These are phyloP conservation scores for Corythaeola cristata DNA, from an alignment of 2,113 vertebrate species.

Conservation along the genomic window DNA sequence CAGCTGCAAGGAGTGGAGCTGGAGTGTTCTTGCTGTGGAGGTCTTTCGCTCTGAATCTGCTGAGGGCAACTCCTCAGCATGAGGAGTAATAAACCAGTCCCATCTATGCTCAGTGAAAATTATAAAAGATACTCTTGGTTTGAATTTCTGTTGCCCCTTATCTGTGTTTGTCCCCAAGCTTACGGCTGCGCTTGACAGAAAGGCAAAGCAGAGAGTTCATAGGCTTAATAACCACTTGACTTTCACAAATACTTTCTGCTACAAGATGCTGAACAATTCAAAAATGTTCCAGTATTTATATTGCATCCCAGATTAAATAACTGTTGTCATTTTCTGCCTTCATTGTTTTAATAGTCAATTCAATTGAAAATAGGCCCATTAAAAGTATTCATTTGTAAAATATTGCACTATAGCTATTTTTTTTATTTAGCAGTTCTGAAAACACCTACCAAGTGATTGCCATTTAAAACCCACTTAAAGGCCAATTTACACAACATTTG, in stretches of 20 bases:
- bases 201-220: neutral
- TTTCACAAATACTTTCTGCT: constrained; percentile 70
- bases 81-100: neutral
- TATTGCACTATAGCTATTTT: constrained; percentile 6
- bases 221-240: constrained; percentile 57
- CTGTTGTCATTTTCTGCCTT: constrained; percentile 51
- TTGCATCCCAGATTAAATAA: constrained; percentile 62
- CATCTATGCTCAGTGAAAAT: neutral
- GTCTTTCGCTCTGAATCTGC: neutral
- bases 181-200: neutral
- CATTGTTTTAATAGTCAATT: constrained; percentile 52
- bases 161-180: neutral
- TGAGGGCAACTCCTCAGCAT: neutral
- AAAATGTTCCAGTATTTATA: constrained; percentile 68
- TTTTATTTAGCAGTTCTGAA: constrained; percentile 43
- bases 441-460: constrained; percentile 48
- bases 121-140: neutral
- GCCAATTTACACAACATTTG: constrained; percentile 32
- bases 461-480: constrained; percentile 59
- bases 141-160: neutral
- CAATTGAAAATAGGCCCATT: constrained; percentile 43
- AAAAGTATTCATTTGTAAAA: constrained; percentile 45
- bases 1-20: neutral
- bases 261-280: constrained; percentile 65
- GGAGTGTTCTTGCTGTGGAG: neutral